These are phyloP conservation scores for Coboldia fuscipes DNA, from an alignment of 1,140 invertebrate genomes.

Conservation along the genomic window DNA sequence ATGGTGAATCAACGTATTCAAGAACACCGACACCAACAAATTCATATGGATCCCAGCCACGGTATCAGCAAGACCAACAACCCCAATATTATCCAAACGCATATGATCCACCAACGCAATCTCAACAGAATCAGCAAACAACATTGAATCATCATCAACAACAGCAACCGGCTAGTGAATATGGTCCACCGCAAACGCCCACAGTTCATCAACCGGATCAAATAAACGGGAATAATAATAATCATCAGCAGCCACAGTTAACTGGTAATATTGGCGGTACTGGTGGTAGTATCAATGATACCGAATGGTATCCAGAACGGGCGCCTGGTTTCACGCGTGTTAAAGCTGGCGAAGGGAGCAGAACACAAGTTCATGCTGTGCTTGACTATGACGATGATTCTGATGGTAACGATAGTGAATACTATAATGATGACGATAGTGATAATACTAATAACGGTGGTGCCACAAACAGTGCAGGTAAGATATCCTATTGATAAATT, in stretches of 20 bases:
- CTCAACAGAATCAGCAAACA: background rate
- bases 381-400: slow-evolving; percentile 20
- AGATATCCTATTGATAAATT: no score
- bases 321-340: slow-evolving; percentile 19
- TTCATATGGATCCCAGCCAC: slow-evolving; percentile 1
- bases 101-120: background rate
- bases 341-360: slow-evolving; percentile 16
- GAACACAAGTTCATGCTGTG: slow-evolving; percentile 20
- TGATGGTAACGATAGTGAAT: slow-evolving; percentile 18
- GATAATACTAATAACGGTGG: slow-evolving; percentile 9
- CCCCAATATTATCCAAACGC: no score
- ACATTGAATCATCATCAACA: background rate
- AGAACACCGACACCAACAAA: background rate
- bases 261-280: background rate
- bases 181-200: background rate
- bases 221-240: background rate
- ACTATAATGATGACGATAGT: slow-evolving; percentile 11
- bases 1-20: slow-evolving; percentile 4
- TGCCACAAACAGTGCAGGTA: slow-evolving; percentile 8
- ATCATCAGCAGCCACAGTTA: background rate
- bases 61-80: slow-evolving; percentile 6
- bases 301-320: slow-evolving; percentile 12
- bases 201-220: background rate
- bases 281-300: slow-evolving; percentile 5
- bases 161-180: background rate